A percentile compares a stretch with the other conserved stretches of the same genome.
Conservation (phyloP, 2,888 invertebrate genomes). For the Anthophora plumipes region DNA sequence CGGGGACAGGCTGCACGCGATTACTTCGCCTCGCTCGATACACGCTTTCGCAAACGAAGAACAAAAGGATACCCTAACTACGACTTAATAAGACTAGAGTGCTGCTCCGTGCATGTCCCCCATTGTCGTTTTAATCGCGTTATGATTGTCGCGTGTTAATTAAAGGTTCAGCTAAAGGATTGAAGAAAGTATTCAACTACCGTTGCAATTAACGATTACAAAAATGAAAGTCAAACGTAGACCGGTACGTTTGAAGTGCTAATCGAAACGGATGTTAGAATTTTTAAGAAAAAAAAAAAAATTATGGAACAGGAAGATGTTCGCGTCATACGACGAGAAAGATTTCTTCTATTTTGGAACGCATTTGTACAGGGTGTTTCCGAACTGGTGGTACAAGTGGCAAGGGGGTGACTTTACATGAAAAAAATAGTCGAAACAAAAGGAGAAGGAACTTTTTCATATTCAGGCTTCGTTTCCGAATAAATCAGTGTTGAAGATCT, state of each 20-base stretch:
- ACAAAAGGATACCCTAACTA: background rate
- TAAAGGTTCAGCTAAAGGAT: constrained; percentile 13
- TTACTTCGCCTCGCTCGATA: constrained; percentile 27
- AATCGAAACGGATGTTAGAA: too few species aligned
- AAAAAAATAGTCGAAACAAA: too few species aligned
- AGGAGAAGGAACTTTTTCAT: too few species aligned
- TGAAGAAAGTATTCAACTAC: background rate
- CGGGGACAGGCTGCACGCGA: constrained; percentile 21
- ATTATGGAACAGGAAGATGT: too few species aligned
- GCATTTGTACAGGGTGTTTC: too few species aligned
- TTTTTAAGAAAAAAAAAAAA: too few species aligned
- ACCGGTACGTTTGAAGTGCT: background rate
- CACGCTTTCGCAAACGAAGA: constrained; percentile 7
- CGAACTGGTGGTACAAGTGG: too few species aligned
- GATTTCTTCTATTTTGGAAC: too few species aligned
- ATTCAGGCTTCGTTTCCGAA: too few species aligned
- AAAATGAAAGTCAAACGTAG: background rate
- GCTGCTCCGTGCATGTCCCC: background rate
- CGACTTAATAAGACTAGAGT: constrained; percentile 26
- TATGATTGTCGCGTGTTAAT: constrained; percentile 19
- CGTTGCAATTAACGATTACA: background rate
- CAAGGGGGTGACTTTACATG: too few species aligned
- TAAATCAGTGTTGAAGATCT: too few species aligned
- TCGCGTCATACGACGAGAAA: too few species aligned
- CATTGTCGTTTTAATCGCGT: constrained; percentile 12